Percentiles rank a stretch among this genome's conserved stretches.
These are phyloP conservation scores for Benitochromis conjunctus DNA, from an alignment of 2,113 vertebrate species.

Conservation along the genomic window DNA sequence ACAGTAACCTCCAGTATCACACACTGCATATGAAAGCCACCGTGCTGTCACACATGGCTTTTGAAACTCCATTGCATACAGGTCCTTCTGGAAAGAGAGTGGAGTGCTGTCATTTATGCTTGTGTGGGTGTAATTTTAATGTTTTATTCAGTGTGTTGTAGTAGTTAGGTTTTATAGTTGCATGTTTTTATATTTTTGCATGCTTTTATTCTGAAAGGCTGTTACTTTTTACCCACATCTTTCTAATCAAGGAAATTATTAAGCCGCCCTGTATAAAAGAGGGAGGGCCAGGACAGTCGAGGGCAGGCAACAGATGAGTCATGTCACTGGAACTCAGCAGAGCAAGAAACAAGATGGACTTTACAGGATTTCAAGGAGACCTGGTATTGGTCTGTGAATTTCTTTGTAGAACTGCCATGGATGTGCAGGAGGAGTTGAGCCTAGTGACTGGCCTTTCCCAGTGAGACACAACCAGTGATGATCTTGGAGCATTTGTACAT, in stretches of 20 bases:
- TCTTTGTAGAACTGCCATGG: background rate
- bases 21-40: background rate
- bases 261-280: background rate
- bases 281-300: background rate
- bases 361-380: background rate
- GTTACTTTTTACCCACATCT: background rate
- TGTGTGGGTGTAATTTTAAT: background rate
- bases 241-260: background rate
- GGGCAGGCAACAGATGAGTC: background rate
- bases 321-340: background rate
- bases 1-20: background rate
- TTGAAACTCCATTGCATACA: background rate
- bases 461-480: too few relatives aligned
- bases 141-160: background rate
- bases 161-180: background rate
- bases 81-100: background rate
- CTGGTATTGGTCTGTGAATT: background rate
- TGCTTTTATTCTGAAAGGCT: background rate
- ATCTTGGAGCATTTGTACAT: background rate
- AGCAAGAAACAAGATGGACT: background rate
- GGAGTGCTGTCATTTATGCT: background rate
- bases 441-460: too few relatives aligned
- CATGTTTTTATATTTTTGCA: background rate
- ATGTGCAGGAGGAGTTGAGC: too few relatives aligned
- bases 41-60: background rate